Evolutionary conservation across 2,113 vertebrate genomes (phyloP).

Genomic region (Oryzias javanicus): DNA sequence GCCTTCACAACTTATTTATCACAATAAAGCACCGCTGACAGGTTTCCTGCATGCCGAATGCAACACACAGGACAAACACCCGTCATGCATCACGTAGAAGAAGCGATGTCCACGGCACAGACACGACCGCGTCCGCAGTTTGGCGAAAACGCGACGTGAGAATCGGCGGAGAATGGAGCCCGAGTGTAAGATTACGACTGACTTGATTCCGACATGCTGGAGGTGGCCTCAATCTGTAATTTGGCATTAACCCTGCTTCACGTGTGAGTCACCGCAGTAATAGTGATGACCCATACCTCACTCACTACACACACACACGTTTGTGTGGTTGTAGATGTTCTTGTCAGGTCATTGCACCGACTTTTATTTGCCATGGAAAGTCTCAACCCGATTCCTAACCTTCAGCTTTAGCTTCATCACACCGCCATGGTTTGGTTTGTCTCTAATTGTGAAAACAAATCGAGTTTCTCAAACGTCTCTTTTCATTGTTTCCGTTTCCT

Average conservation of each 20-base stretch:
- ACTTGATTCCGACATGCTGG: not conserved
- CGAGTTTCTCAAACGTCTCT: no score
- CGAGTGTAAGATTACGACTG: not conserved
- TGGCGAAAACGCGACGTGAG: slow-evolving; percentile 1
- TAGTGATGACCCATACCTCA: slow-evolving; percentile 6
- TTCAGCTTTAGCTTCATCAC: no score
- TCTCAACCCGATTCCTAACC: no score
- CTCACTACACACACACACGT: slow-evolving; percentile 1
- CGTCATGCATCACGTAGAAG: not conserved
- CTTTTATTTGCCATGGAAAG: no score
- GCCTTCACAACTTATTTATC: slow-evolving; percentile 58
- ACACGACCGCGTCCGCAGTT: slow-evolving; percentile 20
- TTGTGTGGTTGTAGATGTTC: no score
- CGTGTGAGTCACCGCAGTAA: slow-evolving; percentile 21
- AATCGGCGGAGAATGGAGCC: not conserved
- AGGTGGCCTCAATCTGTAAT: slow-evolving; percentile 31
- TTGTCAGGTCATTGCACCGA: no score
- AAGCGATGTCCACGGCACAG: not conserved
- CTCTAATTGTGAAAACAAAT: no score
- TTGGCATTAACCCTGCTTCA: slow-evolving; percentile 32
- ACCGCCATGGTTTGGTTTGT: no score
- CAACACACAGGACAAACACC: not conserved
- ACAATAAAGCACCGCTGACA: slow-evolving; percentile 40
- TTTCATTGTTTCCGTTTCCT: no score
- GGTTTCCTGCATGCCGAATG: slow-evolving; percentile 15